A percentile compares a stretch with the other conserved stretches of the same genome.
phyloP scores from a whole-genome alignment of 1,140 invertebrate species.

The Chionoecetes opilio region DNA sequence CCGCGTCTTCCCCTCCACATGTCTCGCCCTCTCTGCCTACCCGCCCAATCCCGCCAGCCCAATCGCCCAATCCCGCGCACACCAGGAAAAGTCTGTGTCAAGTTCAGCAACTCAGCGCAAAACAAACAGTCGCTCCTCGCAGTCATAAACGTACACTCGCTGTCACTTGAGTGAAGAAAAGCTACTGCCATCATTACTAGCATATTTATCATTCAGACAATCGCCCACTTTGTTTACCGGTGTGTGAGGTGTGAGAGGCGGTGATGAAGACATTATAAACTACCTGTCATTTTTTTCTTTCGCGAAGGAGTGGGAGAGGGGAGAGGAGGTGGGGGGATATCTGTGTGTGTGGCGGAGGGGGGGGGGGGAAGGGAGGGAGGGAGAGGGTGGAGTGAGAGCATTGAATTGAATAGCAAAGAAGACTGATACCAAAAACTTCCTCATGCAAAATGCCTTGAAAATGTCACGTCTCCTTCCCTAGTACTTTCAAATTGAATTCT shows the following conservation, averaged over 20 bases:
- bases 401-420: neutral
- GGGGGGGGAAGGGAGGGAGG: neutral
- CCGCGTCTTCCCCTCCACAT: neutral
- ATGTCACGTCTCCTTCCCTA: neutral
- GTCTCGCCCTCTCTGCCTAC: neutral
- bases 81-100: neutral
- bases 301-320: neutral
- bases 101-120: neutral
- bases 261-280: slow-evolving; percentile 20
- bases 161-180: slow-evolving; percentile 3
- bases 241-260: neutral
- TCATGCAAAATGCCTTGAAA: neutral
- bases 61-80: neutral
- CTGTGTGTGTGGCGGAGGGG: neutral
- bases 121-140: neutral
- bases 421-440: neutral
- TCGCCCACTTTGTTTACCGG: neutral
- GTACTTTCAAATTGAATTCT: neutral
- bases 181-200: slow-evolving; percentile 4
- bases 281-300: neutral
- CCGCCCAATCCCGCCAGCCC: neutral
- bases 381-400: neutral
- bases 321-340: neutral
- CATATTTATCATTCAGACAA: slow-evolving; percentile 21
- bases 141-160: neutral